Evolutionary conservation across 2,888 invertebrate species (phyloP).

Genomic region (Cephus rjabovi): DNA sequence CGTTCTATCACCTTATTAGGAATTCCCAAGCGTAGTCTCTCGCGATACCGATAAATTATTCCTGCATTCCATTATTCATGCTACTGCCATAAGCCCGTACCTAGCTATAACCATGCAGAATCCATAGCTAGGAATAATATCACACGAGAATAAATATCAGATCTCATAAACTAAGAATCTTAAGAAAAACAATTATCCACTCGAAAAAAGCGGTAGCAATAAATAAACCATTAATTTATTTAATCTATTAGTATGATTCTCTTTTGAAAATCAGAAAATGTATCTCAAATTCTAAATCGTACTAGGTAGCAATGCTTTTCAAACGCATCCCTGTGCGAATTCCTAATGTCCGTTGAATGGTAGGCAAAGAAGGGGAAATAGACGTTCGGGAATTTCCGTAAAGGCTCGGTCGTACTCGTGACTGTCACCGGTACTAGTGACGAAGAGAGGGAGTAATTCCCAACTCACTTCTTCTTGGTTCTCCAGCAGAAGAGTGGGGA

Average conservation of each 20-base stretch:
- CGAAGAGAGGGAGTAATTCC: background rate
- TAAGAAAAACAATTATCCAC: background rate
- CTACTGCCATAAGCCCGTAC: conserved; percentile 45
- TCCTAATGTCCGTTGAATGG: background rate
- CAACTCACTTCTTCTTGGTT: conserved; percentile 17
- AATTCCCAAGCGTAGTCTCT: conserved; percentile 31
- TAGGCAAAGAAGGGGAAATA: background rate
- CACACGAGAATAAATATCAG: background rate
- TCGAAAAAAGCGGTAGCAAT: background rate
- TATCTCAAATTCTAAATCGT: background rate
- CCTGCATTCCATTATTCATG: conserved; percentile 58
- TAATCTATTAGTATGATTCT: background rate
- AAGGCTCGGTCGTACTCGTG: conserved; percentile 4
- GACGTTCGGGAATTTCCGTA: conserved; percentile 5
- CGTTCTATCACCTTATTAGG: conserved; percentile 46
- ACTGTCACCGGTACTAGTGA: background rate
- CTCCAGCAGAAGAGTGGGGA: conserved; percentile 25
- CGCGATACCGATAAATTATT: conserved; percentile 56
- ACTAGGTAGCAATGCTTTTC: background rate
- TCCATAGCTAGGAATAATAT: conserved; percentile 16
- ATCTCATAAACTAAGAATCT: background rate
- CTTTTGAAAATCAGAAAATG: background rate
- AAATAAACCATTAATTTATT: background rate
- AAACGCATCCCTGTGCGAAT: background rate
- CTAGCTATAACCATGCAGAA: conserved; percentile 41